Base-by-base conservation (phyloP, 1,140 invertebrate genomes). In the Helicoverpa zea region DNA sequence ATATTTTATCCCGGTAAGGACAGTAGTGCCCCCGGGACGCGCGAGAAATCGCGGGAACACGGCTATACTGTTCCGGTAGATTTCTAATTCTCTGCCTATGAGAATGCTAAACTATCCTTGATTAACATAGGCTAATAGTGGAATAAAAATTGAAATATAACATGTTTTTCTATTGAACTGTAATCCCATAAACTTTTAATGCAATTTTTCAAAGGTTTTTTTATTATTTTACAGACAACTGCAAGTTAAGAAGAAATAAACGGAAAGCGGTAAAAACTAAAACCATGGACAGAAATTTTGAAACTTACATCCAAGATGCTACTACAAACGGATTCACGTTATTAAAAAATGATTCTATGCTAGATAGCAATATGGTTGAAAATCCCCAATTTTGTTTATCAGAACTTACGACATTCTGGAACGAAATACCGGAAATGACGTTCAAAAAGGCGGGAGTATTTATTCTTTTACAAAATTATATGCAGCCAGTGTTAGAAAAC, bases 401-500 rank as follows among this genome's bases (percentile, higher is more conserved):
- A 54, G 87, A 94, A 81, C 72, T 94, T 7, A 79, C 63, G 56
- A 52, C 64, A n/a, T 86, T 92, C 59, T 95, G 88, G 90, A 90
- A 81, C 87, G 89, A 91, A 86, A 87, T 86, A 78, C 87, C 84
- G 78, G 76, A 56, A 82, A 49, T 80, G 92, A 96, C 87, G 87
- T 94, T 84, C 81, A 95, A 90, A 91, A 95, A 91, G 83, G 91
- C 91, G 4, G 91, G 88, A 76, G 83, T 93, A 54, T 94, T 90
- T 82, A 86, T 95, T 82, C 74, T 88, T 52, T 78, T 94, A 35
- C 92, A 95, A 85, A 91, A 90, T 61, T 73, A 82, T 73, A 86
- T 96, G 56, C 95, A 96, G 88, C 95, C 95, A 81, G 90, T 97
- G 12, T 96, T 97, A 83, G 97, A 98, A 91, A 97, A 96, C 83